phyloP scores from a whole-genome alignment of 2,888 invertebrate species.

The Bursaphelenchus okinawaensis region DNA sequence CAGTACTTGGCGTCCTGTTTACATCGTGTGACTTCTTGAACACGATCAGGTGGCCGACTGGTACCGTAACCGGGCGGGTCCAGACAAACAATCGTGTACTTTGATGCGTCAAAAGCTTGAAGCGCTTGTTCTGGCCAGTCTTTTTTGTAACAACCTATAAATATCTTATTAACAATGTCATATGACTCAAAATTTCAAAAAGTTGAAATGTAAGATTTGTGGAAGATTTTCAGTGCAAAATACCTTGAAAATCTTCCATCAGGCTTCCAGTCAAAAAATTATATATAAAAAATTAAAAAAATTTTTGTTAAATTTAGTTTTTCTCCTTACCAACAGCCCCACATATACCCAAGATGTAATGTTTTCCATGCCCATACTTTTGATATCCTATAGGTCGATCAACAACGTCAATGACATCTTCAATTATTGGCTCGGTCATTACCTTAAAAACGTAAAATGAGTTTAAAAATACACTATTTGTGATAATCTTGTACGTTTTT shows the following conservation, averaged over 20 bases:
- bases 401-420: constrained; percentile 3
- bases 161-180: too few relatives aligned
- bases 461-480: too few relatives aligned
- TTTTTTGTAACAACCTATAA: constrained; percentile 40
- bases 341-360: constrained; percentile 14
- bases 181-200: too few relatives aligned
- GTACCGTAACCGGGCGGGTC: constrained; percentile 50
- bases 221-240: background rate
- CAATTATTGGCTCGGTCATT: constrained; percentile 9
- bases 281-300: too few relatives aligned
- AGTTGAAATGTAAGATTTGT: too few relatives aligned
- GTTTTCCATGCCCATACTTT: constrained; percentile 13
- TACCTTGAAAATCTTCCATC: too few relatives aligned
- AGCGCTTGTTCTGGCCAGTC: constrained; percentile 41
- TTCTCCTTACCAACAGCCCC: constrained; percentile 15
- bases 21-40: constrained; percentile 43
- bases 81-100: constrained; percentile 43
- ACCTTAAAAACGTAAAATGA: too few relatives aligned
- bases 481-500: background rate
- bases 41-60: constrained; percentile 41
- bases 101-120: constrained; percentile 35
- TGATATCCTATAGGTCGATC: constrained; percentile 9
- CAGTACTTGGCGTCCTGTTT: constrained; percentile 41
- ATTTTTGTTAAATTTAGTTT: too few relatives aligned
- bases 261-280: too few relatives aligned